Percentiles rank a stretch among this genome's conserved stretches.
phyloP scores from a whole-genome alignment of 2,797 vertebrate genomes.

The Rhinophrynus dorsalis region DNA sequence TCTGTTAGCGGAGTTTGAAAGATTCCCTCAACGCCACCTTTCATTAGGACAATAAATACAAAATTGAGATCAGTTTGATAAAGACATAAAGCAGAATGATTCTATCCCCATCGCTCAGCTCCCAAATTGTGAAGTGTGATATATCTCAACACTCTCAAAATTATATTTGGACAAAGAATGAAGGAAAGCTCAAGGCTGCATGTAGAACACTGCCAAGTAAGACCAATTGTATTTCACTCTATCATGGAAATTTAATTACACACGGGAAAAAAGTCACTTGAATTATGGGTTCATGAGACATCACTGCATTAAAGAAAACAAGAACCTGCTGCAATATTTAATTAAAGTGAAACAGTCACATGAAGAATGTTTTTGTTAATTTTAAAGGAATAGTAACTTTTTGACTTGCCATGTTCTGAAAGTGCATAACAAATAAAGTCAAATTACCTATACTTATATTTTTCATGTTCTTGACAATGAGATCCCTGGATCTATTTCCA shows the following conservation, averaged over 20 bases:
- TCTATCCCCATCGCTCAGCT: not conserved
- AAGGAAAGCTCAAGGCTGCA: not conserved
- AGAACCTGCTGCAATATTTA: too few species aligned
- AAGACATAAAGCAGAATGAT: not conserved
- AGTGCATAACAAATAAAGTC: too few species aligned
- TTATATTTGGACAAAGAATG: not conserved
- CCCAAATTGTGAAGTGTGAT: not conserved
- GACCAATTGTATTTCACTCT: not conserved
- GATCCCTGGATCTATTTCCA: too few species aligned
- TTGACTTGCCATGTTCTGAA: too few species aligned
- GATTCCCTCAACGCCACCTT: slow-evolving; percentile 19
- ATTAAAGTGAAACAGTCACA: too few species aligned
- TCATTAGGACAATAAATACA: slow-evolving; percentile 2
- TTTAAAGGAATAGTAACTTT: too few species aligned
- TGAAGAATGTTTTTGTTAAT: too few species aligned
- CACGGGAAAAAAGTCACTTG: not conserved
- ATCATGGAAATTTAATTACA: not conserved
- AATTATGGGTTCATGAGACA: not conserved
- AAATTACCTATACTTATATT: too few species aligned
- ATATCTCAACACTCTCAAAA: not conserved
- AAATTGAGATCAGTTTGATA: slow-evolving; percentile 23
- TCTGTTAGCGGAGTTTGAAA: slow-evolving; percentile 10
- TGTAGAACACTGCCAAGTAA: not conserved
- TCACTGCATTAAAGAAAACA: not conserved
- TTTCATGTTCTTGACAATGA: too few species aligned